Evolutionary conservation across 2,888 invertebrate genomes (phyloP), one percentile per base, ranked within the genome.

Genomic region (Heteromyza rotundicornis): DNA sequence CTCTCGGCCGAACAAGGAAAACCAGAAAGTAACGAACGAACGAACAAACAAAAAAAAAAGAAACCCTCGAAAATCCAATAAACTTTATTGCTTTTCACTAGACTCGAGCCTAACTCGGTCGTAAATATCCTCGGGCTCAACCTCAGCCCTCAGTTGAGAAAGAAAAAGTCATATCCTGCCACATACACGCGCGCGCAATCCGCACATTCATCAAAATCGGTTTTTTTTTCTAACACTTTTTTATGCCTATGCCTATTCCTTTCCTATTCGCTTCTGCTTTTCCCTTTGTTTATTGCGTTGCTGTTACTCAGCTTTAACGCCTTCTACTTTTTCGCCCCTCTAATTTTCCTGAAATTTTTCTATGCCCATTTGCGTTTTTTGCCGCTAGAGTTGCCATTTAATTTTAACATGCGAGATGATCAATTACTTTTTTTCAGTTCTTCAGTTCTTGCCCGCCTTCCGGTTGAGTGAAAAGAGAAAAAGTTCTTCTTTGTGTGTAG

Each of bases 151-250:
- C 16, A n/a, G n/a, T n/a, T n/a, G n/a, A n/a, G n/a, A 19, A 23
- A 20, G 36, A 57, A 49, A 70, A 68, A 74, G 74, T 72, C 74
- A 74, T 72, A 74, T 72, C 72, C 72, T 74, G 8, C 17, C 17
- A 60, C 19, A 40, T 64, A 68, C 63, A 65, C 70, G 68, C 68
- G 64, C 66, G 56, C 64, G 22, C 68, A 68, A 68, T 63, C 64
- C 65, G 59, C 47, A 56, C 59, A 68, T 63, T 67, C 61, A 69
- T 71, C 70, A 68, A 67, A 55, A 22, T 52, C 23, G 12, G 22
- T 16, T 47, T 56, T 44, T 56, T 40, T 22, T 36, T n/a, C 5
- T 10, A 27, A 27, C 27, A 27, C 27, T 10, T 10, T 27, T 27
- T n/a, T n/a, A n/a, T 10, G 27, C 27, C 27, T 27, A 5, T 10